Evolutionary conservation across 2,797 vertebrate species (phyloP).

Genomic region (Tolypeutes matacus): DNA sequence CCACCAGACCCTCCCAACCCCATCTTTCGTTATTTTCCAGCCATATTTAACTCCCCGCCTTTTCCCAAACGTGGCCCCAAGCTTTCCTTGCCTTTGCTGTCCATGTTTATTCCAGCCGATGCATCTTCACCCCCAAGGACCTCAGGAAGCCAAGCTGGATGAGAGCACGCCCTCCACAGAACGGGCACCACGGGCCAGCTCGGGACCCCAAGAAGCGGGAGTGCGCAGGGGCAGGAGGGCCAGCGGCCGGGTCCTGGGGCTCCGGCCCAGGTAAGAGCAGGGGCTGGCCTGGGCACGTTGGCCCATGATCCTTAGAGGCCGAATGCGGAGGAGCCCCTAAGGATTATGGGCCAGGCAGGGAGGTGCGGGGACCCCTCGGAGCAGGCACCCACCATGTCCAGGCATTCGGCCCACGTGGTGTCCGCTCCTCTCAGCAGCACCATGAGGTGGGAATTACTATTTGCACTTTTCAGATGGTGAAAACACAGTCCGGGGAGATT

Average conservation of each 20-base stretch:
- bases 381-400: background rate
- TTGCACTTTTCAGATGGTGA: background rate
- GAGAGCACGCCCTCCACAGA: background rate
- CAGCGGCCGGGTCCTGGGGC: background rate
- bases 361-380: no score
- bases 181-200: background rate
- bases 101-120: background rate
- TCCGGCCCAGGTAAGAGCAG: background rate
- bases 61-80: background rate
- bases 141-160: background rate
- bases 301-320: background rate
- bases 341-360: background rate
- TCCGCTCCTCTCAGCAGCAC: background rate
- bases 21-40: background rate
- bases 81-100: background rate
- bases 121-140: background rate
- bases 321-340: background rate
- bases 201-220: background rate
- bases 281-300: background rate
- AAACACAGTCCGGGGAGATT: constrained; percentile 23
- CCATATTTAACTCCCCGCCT: background rate
- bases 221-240: background rate
- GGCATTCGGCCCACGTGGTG: background rate
- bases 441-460: background rate
- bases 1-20: background rate